phyloP scores from a whole-genome alignment of 2,888 invertebrate genomes.

The Dryadula phaetusa region DNA sequence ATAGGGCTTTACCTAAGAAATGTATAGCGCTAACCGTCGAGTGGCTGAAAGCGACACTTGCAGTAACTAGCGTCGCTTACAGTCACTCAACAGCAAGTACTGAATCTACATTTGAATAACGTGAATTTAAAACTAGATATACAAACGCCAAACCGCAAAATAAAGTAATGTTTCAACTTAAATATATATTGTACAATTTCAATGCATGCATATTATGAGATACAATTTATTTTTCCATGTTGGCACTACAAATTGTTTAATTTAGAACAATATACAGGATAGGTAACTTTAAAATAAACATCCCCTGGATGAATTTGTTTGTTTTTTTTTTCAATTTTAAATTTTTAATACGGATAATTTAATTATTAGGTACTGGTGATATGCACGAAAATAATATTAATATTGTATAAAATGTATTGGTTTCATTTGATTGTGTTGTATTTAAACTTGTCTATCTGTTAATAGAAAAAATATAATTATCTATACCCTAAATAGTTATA shows the following conservation, averaged over 20 bases:
- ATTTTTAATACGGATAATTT: not conserved
- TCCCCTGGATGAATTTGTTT: not conserved
- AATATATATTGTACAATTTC: constrained; percentile 20
- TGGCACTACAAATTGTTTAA: constrained; percentile 18
- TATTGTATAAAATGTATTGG: constrained; percentile 6
- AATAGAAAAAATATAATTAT: constrained; percentile 34
- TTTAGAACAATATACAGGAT: not conserved
- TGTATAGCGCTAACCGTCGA: too few species aligned
- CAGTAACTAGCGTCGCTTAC: constrained; percentile 33
- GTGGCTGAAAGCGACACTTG: constrained; percentile 35
- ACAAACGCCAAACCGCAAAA: constrained; percentile 28
- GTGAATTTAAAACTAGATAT: constrained; percentile 48
- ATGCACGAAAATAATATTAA: constrained; percentile 1
- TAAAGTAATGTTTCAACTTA: constrained; percentile 13
- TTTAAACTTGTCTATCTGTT: constrained; percentile 16
- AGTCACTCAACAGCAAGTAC: constrained; percentile 41
- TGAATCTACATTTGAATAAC: constrained; percentile 67
- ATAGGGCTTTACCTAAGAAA: constrained; percentile 63
- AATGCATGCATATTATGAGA: constrained; percentile 10
- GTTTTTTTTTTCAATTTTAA: not conserved
- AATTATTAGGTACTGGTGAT: not conserved
- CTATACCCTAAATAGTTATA: constrained; percentile 27
- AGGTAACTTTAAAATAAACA: constrained; percentile 24
- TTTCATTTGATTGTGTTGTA: not conserved
- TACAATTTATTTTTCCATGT: constrained; percentile 9